Conservation (phyloP, 2,113 vertebrate species). For the Alethe castanea region DNA sequence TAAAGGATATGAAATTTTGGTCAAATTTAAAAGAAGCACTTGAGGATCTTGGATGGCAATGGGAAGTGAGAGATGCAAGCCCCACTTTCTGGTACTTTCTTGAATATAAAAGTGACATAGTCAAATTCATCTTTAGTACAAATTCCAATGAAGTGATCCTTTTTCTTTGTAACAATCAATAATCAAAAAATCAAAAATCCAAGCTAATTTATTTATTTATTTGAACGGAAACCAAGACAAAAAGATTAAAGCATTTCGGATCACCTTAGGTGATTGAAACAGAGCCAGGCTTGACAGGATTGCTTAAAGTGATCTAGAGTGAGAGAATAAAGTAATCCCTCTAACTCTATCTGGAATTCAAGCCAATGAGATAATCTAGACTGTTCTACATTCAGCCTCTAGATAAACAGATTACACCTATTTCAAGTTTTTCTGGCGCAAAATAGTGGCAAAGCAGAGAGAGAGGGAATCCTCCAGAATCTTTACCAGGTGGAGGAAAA, state of each 20-base stretch:
- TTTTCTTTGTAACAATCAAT: neutral
- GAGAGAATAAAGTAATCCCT: neutral
- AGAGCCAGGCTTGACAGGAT: neutral
- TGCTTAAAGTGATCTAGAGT: neutral
- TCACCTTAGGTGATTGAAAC: neutral
- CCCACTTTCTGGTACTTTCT: neutral
- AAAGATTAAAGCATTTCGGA: neutral
- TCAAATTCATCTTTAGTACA: neutral
- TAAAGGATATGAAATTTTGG: neutral
- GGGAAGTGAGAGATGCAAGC: neutral
- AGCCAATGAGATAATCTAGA: neutral
- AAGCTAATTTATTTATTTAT: neutral
- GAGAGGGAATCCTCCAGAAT: neutral
- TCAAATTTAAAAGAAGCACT: neutral
- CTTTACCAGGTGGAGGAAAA: neutral
- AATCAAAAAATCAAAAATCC: neutral
- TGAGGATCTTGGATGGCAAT: neutral
- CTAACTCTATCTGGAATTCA: neutral
- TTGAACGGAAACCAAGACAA: neutral
- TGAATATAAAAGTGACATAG: neutral
- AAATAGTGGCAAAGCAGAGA: neutral
- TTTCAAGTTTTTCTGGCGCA: neutral
- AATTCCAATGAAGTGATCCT: neutral
- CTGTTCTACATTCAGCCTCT: neutral
- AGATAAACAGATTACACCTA: constrained; percentile 3